Evolutionary conservation across 2,113 vertebrate species (phyloP), one percentile per base, ranked within the genome.

Genomic region (Takifugu flavidus): DNA sequence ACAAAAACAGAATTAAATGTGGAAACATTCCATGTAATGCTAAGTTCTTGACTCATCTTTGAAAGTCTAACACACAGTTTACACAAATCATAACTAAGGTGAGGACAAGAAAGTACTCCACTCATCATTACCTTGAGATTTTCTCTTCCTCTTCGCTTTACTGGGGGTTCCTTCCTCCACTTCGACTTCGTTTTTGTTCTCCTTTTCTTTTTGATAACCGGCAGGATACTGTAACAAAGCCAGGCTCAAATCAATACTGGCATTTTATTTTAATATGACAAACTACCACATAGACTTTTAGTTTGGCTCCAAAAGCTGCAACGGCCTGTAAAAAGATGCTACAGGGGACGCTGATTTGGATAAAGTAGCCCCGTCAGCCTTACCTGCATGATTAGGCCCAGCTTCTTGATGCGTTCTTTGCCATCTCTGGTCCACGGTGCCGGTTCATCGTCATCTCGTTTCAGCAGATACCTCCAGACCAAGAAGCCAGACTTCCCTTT

Each of bases 401-500:
- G 92, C 47, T 94, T 97, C 76, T 95, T 95, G 73, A 93, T 90
- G 60, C 95, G 93, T 14, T 98, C 95, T 80, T 98, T 98, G 3
- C 96, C 97, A 14, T 98, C 95, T 67, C 89, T 91, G 4, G 94
- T 98, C 97, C 97, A 99, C 2, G 97, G 97, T 6, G 94, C 97
- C 0, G 97, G 92, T 65, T 99, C 97, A 0, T 93, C 90, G 1
- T 99, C 97, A 0, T 98, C 95, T 56, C 96, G 91, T 78, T 91
- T 93, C 1, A 99, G 89, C 43, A 99, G 77, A 59, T 98, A 99
- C 8, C 97, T 87, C 97, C 97, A 99, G 5, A 99, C 95, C 0
- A 99, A 68, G 72, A 98, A 99, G 1, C 97, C 97, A 0, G 97
- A 99, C 56, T 99, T 99, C 0, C 96, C 97, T 0, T 93, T 98